Evolutionary conservation across 2,888 invertebrate genomes (phyloP).

Genomic region (Lomographa bimaculata): DNA sequence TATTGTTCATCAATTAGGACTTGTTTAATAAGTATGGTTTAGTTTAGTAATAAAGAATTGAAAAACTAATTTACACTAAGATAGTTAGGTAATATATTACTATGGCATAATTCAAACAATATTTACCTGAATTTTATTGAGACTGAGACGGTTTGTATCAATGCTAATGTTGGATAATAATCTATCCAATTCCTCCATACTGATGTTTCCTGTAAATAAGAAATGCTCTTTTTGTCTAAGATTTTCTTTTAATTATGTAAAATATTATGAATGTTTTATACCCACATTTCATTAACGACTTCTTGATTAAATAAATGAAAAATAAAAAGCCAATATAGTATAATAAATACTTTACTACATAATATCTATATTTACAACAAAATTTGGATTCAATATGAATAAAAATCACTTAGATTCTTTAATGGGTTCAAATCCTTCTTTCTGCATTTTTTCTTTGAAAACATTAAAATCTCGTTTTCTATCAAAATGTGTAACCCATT

Average conservation of each 20-base stretch:
- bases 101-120: too few species aligned
- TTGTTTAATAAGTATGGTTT: too few species aligned
- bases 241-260: constrained; percentile 7
- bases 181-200: constrained; percentile 45
- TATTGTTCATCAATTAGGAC: too few species aligned
- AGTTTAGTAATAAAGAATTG: too few species aligned
- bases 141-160: constrained; percentile 23
- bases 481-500: constrained; percentile 98
- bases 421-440: constrained; percentile 93
- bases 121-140: constrained; percentile 55
- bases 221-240: constrained; percentile 9
- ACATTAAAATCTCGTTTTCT: constrained; percentile 93
- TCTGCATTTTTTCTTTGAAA: constrained; percentile 94
- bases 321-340: constrained; percentile 56
- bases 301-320: too few species aligned
- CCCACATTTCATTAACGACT: constrained; percentile 2
- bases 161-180: constrained; percentile 22
- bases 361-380: constrained; percentile 66
- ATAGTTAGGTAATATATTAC: too few species aligned
- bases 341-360: constrained; percentile 69
- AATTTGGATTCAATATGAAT: constrained; percentile 39
- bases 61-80: too few species aligned
- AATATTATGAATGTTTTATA: background rate
- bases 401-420: constrained; percentile 65
- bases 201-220: constrained; percentile 38